phyloP scores from a whole-genome alignment of 2,888 invertebrate genomes.

The Autographa pulchrina region DNA sequence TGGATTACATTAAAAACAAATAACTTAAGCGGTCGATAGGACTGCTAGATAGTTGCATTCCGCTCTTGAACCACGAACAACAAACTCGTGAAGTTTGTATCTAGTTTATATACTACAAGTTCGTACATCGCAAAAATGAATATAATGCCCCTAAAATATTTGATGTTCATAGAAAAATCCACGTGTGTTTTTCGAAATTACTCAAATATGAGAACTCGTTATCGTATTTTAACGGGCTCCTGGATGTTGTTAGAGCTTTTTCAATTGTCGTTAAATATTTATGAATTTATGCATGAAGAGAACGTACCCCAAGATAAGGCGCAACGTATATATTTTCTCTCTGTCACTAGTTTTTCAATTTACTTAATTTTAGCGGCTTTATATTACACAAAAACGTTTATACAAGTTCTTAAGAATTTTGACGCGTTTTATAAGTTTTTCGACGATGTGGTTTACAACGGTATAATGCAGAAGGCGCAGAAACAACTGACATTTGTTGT shows the following conservation, averaged over 20 bases:
- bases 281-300: not conserved
- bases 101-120: not conserved
- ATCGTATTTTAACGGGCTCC: constrained; percentile 25
- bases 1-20: constrained; percentile 33
- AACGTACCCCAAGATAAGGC: not conserved
- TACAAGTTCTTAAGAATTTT: constrained; percentile 38
- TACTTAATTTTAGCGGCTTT: constrained; percentile 30
- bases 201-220: constrained; percentile 25
- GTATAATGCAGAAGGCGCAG: constrained; percentile 33
- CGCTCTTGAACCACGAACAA: not conserved
- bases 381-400: constrained; percentile 39
- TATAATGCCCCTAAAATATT: constrained; percentile 48
- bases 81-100: not conserved
- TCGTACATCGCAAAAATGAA: constrained; percentile 32
- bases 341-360: constrained; percentile 38
- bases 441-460: constrained; percentile 27
- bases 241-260: constrained; percentile 28
- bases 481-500: constrained; percentile 18
- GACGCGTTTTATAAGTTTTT: constrained; percentile 25
- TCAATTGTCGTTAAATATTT: not conserved
- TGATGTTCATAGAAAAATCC: constrained; percentile 54
- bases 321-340: constrained; percentile 22
- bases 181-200: constrained; percentile 60
- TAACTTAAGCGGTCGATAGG: not conserved
- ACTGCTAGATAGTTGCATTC: constrained; percentile 1